A percentile compares a stretch with the other conserved stretches of the same genome.
Evolutionary conservation across 1,140 invertebrate genomes (phyloP).

Genomic region (Drosophila nigrodunni): DNA sequence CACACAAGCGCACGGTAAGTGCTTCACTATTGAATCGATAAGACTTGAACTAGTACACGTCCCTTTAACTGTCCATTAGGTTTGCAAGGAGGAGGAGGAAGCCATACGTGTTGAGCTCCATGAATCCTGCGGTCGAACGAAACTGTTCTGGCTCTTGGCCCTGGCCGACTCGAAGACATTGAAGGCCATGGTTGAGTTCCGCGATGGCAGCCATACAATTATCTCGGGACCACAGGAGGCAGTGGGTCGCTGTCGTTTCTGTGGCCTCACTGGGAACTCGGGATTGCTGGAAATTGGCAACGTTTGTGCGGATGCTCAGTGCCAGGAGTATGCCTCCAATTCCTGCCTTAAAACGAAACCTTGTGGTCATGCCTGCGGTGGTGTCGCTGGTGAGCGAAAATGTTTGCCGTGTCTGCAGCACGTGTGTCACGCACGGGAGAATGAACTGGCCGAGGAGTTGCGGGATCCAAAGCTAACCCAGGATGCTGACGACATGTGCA

Average conservation of each 20-base stretch:
- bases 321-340: slow-evolving; percentile 94
- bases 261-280: slow-evolving; percentile 92
- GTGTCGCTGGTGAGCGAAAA: slow-evolving; percentile 91
- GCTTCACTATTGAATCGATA: not conserved
- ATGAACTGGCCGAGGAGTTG: slow-evolving; percentile 87
- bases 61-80: slow-evolving; percentile 34
- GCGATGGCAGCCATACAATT: slow-evolving; percentile 88
- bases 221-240: slow-evolving; percentile 84
- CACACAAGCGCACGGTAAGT: slow-evolving; percentile 92
- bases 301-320: slow-evolving; percentile 96
- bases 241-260: slow-evolving; percentile 95
- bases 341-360: slow-evolving; percentile 93
- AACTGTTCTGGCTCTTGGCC: slow-evolving; percentile 97
- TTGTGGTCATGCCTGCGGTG: slow-evolving; percentile 97
- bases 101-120: slow-evolving; percentile 97
- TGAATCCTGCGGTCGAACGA: slow-evolving; percentile 97
- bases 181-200: slow-evolving; percentile 97
- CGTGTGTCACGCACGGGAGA: slow-evolving; percentile 76
- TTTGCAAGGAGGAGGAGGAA: slow-evolving; percentile 98
- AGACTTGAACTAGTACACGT: not conserved
- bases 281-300: slow-evolving; percentile 96
- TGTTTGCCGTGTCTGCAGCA: slow-evolving; percentile 94
- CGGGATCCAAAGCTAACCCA: slow-evolving; percentile 89
- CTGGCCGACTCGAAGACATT: slow-evolving; percentile 96
- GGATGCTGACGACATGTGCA: slow-evolving; percentile 99